Evolutionary conservation across 2,888 invertebrate species (phyloP), one percentile per base, ranked within the genome.

Genomic region (Cloeon dipterum): DNA sequence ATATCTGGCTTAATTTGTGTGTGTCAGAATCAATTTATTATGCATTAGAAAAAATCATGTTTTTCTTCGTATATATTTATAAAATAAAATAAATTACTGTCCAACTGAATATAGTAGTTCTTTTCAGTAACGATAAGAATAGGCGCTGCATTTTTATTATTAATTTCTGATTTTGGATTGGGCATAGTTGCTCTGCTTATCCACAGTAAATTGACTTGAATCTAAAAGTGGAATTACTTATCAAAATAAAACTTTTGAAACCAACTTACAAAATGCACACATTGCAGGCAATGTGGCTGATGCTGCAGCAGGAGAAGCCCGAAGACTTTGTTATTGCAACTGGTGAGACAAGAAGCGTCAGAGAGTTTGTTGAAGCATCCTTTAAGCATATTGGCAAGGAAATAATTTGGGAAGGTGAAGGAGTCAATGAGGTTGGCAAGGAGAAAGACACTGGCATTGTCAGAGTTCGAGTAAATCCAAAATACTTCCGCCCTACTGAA

Each of bases 291-390:
- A 99, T 99, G 98, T 99, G 96, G 94, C 60, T 91, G 54, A 99
- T 99, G 88, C 65, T 99, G 13, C 98, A 99, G 55, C 78, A 81
- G 51, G 74, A 86, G 0, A 57, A 61, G 23, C 82, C 98, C 0
- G 83, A 93, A 36, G 98, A 99, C 61, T 96, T 78, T 62, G 96
- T 99, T 4, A 88, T 99, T 46, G 91, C 98, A 4, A 93, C 93
- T 1, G 93, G 93, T 1, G 82, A 88, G 55, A 70, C 78, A 11
- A 91, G 91, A 58, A 93, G 86, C 54, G 96, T 98, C 0, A 65
- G 86, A 10, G 89, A 96, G 58, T 99, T 99, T 62, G 89, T 98
- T 0, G 89, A 89, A 57, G 70, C 69, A 23, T 71, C 94, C 1
- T 99, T 99, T 57, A 65, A 66, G 39, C 71, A 78, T 51, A 75